These are phyloP conservation scores for Anseranas semipalmata DNA, from an alignment of 2,113 vertebrate species.

Conservation along the genomic window DNA sequence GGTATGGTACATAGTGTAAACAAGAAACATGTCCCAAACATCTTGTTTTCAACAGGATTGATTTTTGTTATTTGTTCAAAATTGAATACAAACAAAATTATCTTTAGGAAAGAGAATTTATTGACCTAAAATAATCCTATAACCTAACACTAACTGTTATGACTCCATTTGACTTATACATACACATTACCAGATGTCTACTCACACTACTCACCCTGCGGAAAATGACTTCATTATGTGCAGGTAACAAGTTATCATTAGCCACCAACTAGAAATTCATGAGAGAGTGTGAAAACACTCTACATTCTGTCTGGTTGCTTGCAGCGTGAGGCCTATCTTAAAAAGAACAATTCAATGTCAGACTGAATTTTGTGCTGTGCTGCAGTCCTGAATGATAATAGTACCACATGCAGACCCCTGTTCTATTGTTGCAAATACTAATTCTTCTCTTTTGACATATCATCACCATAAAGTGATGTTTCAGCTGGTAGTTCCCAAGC, in stretches of 20 bases:
- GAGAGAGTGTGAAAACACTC: neutral
- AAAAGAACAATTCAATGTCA: neutral
- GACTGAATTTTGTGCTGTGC: neutral
- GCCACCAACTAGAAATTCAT: constrained; percentile 51
- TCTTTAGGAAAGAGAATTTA: neutral
- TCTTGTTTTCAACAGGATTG: neutral
- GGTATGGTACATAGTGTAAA: neutral
- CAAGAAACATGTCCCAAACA: neutral
- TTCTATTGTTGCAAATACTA: neutral
- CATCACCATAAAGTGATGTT: neutral
- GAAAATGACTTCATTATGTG: constrained; percentile 16
- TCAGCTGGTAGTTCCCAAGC: neutral
- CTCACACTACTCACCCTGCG: neutral
- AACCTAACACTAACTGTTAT: constrained; percentile 8
- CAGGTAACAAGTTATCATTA: constrained; percentile 41
- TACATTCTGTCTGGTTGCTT: neutral
- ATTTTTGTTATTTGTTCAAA: constrained; percentile 31
- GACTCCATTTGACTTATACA: constrained; percentile 1
- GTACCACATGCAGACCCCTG: neutral
- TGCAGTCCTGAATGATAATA: neutral
- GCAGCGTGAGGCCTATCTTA: neutral
- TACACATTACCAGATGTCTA: constrained; percentile 34
- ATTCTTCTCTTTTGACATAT: neutral
- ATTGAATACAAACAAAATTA: constrained; percentile 45
- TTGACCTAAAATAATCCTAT: neutral